These are phyloP conservation scores for Alloscopus bannaensis DNA, from an alignment of 2,888 invertebrate genomes.

Conservation along the genomic window DNA sequence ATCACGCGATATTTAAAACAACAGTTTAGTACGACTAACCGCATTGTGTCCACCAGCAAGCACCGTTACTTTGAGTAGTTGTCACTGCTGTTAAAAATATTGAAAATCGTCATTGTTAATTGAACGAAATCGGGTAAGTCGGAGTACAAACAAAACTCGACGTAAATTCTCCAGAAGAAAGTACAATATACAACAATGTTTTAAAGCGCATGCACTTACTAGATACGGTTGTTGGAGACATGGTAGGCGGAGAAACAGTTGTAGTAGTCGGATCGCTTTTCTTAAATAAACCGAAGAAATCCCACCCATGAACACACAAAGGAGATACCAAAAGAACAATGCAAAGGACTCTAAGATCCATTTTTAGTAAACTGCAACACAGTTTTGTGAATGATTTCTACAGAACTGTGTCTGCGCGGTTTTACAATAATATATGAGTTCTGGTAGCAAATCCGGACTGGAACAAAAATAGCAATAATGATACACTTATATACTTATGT, in stretches of 20 bases:
- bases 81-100: constrained; percentile 12
- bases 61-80: constrained; percentile 43
- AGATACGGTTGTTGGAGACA: constrained; percentile 1
- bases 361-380: no score
- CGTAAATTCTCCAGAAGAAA: no score
- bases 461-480: no score
- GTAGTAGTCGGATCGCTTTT: constrained; percentile 35
- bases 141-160: not conserved
- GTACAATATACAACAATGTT: no score
- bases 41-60: constrained; percentile 65
- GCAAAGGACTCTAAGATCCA: constrained; percentile 21
- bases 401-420: no score
- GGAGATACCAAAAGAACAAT: constrained; percentile 33
- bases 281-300: constrained; percentile 54
- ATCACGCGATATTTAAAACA: no score
- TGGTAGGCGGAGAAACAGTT: not conserved
- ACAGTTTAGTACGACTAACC: constrained; percentile 25
- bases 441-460: no score
- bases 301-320: constrained; percentile 27
- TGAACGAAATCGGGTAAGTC: no score
- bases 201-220: constrained; percentile 8
- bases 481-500: no score
- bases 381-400: no score
- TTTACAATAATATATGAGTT: no score
- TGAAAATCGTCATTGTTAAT: no score